These are phyloP conservation scores for Astreopora myriophthalma DNA, from an alignment of 64 coral and sea anemone genomes.

Conservation along the genomic window DNA sequence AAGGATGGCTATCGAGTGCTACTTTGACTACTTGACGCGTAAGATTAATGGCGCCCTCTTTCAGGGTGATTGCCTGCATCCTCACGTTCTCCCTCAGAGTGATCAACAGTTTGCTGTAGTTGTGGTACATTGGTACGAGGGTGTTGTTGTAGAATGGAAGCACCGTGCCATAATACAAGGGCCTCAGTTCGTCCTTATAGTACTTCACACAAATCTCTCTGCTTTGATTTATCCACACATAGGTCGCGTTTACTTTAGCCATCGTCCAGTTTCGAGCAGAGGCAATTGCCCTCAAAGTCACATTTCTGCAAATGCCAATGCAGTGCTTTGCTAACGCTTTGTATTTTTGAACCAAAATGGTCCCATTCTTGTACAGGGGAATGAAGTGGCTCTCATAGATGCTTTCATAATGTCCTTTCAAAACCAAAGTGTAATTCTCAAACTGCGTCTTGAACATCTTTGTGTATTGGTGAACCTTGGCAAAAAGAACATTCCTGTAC, in stretches of 20 bases:
- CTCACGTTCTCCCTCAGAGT: conserved; percentile 41
- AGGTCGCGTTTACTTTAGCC: conserved; percentile 39
- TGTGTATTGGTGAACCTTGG: conserved; percentile 21
- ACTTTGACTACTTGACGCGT: conserved; percentile 38
- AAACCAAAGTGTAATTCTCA: conserved; percentile 48
- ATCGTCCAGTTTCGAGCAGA: conserved; percentile 41
- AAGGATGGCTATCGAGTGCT: conserved; percentile 51
- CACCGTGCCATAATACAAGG: conserved; percentile 74
- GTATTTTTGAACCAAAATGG: conserved; percentile 46
- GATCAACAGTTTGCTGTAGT: conserved; percentile 48
- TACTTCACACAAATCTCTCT: conserved; percentile 46
- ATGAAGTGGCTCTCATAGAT: conserved; percentile 8
- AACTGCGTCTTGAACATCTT: conserved; percentile 19
- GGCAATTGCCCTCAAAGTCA: conserved; percentile 62
- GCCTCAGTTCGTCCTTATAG: conserved; percentile 39
- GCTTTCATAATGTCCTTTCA: conserved; percentile 7
- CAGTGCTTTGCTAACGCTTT: conserved; percentile 55
- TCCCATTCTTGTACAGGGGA: conserved; percentile 1
- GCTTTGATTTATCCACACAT: conserved; percentile 75
- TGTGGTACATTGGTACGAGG: conserved; percentile 63
- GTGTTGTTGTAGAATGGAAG: conserved; percentile 70
- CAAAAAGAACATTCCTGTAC: conserved; percentile 6
- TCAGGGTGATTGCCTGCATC: conserved; percentile 33
- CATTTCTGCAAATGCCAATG: conserved; percentile 58
- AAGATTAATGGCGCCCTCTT: conserved; percentile 23